These are phyloP conservation scores for Mesopsocus fuscifrons DNA, from an alignment of 2,888 invertebrate genomes.

Conservation along the genomic window DNA sequence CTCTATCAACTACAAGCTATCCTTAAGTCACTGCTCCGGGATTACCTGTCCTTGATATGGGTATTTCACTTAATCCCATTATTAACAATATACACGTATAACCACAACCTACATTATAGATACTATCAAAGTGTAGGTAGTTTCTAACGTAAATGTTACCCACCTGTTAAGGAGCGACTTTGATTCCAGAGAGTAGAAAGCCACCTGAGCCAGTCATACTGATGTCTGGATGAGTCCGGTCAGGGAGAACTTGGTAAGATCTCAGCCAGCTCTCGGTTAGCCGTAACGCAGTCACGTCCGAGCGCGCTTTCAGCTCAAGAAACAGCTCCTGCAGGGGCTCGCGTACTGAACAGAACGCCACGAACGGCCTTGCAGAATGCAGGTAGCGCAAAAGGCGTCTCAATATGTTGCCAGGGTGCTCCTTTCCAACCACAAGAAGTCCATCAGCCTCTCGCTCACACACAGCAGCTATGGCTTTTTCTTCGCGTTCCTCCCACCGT, in stretches of 20 bases:
- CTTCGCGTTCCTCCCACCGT: constrained; percentile 50
- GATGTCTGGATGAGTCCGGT: constrained; percentile 89
- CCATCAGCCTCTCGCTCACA: constrained; percentile 44
- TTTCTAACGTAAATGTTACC: no score
- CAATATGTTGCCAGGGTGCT: constrained; percentile 67
- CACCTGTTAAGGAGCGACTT: constrained; percentile 20
- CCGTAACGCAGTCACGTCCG: constrained; percentile 52
- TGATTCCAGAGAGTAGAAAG: constrained; percentile 58
- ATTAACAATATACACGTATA: no score
- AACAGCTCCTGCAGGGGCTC: constrained; percentile 77
- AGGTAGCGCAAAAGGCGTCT: constrained; percentile 56
- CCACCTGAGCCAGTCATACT: constrained; percentile 79
- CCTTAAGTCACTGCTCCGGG: no score
- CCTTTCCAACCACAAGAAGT: constrained; percentile 59
- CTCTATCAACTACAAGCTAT: no score
- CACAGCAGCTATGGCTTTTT: constrained; percentile 40
- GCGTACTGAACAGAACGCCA: constrained; percentile 58
- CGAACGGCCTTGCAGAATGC: constrained; percentile 63
- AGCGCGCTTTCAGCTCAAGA: constrained; percentile 48
- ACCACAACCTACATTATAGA: no score
- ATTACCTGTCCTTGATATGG: no score
- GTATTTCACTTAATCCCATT: no score
- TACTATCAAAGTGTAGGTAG: no score
- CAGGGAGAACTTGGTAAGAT: constrained; percentile 73
- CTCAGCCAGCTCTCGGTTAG: constrained; percentile 75